These are phyloP conservation scores for Pterocles gutturalis DNA, from an alignment of 2,113 vertebrate species.

Conservation along the genomic window DNA sequence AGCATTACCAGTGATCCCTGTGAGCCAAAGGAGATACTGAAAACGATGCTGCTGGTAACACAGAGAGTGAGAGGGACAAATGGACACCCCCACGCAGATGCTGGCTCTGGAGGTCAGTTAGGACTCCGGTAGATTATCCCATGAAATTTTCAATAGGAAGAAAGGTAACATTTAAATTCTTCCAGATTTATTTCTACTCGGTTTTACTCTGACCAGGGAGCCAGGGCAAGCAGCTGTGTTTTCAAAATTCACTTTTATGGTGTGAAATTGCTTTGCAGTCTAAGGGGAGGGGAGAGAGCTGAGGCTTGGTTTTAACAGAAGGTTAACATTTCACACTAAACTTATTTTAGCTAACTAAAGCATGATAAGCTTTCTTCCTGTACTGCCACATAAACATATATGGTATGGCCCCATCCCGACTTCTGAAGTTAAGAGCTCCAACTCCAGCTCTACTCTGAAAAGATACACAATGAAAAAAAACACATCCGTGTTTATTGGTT, in stretches of 20 bases:
- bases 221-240: slow-evolving; percentile 11
- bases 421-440: slow-evolving; percentile 17
- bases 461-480: neutral
- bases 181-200: neutral
- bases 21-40: neutral
- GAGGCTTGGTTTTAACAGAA: slow-evolving; percentile 18
- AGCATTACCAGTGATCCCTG: fast-evolving
- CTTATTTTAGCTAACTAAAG: neutral
- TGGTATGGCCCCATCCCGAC: neutral
- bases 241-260: neutral
- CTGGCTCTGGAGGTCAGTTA: neutral
- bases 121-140: neutral
- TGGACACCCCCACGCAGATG: neutral
- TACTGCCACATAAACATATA: neutral
- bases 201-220: neutral
- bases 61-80: neutral
- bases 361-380: slow-evolving; percentile 23
- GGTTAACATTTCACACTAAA: slow-evolving; percentile 1
- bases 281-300: neutral
- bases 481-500: neutral
- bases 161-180: slow-evolving; percentile 2
- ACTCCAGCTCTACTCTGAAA: neutral
- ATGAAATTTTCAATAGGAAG: neutral
- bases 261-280: neutral
- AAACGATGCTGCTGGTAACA: neutral